phyloP scores from a whole-genome alignment of 2,888 invertebrate species.

The Aelia acuminata region DNA sequence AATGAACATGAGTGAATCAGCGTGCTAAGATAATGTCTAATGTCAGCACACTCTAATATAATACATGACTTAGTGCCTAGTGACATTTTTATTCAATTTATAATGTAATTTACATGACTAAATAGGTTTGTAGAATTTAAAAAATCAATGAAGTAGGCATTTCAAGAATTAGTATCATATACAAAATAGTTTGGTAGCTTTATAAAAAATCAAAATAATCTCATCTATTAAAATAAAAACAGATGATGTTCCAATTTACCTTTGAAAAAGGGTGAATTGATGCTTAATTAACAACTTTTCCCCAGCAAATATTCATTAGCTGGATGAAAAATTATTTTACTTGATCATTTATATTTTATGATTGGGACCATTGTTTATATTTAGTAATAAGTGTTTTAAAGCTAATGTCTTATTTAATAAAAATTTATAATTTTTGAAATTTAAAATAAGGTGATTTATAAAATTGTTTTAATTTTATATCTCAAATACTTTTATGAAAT shows the following conservation, averaged over 20 bases:
- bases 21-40: no score
- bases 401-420: constrained; percentile 14
- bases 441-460: constrained; percentile 2
- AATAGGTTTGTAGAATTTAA: not conserved
- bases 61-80: not conserved
- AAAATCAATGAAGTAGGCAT: not conserved
- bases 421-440: constrained; percentile 31
- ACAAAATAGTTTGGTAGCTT: not conserved
- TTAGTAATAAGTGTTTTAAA: constrained; percentile 38
- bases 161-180: constrained; percentile 1
- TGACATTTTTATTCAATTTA: not conserved
- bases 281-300: not conserved
- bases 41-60: not conserved
- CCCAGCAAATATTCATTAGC: not conserved
- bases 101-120: not conserved
- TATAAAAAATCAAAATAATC: not conserved
- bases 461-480: constrained; percentile 46
- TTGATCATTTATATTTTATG: constrained; percentile 39
- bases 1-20: no score
- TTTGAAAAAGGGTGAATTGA: not conserved
- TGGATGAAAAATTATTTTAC: constrained; percentile 18
- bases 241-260: not conserved
- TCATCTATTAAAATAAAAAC: not conserved
- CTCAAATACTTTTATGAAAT: constrained; percentile 15
- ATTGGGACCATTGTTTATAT: constrained; percentile 43